Evolutionary conservation across 1,140 invertebrate species (phyloP).

Genomic region (Atta cephalotes): DNA sequence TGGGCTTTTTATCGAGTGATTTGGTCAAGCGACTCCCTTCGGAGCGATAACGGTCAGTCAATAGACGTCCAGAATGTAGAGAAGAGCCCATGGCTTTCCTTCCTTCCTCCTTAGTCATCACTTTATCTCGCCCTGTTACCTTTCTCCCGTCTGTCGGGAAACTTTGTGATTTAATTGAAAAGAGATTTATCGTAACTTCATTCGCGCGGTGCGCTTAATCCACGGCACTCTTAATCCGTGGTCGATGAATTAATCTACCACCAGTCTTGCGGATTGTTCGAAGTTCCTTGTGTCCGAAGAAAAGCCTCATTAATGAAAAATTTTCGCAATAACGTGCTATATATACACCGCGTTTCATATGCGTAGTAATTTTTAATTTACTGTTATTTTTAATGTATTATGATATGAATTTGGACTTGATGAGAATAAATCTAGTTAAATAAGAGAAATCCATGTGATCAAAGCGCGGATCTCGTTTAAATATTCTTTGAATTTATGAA

Average conservation of each 20-base stretch:
- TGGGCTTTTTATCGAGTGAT: conserved; percentile 82
- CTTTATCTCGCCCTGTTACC: conserved; percentile 48
- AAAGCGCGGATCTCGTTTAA: too few species aligned
- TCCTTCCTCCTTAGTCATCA: conserved; percentile 53
- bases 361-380: not conserved
- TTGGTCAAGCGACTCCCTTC: conserved; percentile 82
- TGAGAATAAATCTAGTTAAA: too few species aligned
- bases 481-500: too few species aligned
- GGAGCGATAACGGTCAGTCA: conserved; percentile 80
- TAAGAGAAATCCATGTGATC: too few species aligned
- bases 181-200: conserved; percentile 52
- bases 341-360: not conserved
- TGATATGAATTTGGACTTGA: too few species aligned
- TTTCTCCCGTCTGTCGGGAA: conserved; percentile 10
- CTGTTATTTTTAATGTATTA: not conserved
- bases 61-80: conserved; percentile 63
- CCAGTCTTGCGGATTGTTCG: conserved; percentile 4
- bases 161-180: conserved; percentile 80
- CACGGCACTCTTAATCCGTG: conserved; percentile 49
- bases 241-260: conserved; percentile 30
- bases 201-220: conserved; percentile 44
- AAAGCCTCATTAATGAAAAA: not conserved
- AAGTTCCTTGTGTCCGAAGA: not conserved
- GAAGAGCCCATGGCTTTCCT: conserved; percentile 6
- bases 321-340: not conserved